Conservation (phyloP, 2,888 invertebrate species). For the Sericinus montela region DNA sequence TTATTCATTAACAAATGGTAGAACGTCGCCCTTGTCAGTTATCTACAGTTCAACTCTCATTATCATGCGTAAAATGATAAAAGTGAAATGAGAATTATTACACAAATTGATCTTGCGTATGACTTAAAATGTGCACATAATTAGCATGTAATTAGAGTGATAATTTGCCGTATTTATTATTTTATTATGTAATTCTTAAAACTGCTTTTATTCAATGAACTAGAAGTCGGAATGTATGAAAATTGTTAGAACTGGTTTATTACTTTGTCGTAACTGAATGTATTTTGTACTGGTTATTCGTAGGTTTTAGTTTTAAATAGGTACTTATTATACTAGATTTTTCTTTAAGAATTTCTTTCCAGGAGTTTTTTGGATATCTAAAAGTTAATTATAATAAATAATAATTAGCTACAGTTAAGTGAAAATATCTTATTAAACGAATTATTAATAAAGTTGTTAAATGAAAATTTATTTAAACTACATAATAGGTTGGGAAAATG, state of each 20-base stretch:
- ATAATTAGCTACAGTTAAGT: too few species aligned
- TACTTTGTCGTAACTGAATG: neutral
- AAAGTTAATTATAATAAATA: too few species aligned
- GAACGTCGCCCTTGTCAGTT: constrained; percentile 25
- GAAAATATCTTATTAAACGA: too few species aligned
- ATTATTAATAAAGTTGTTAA: too few species aligned
- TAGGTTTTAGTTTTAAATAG: neutral
- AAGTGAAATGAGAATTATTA: constrained; percentile 21
- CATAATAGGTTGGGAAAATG: too few species aligned
- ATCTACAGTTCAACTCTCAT: constrained; percentile 32
- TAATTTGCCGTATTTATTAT: constrained; percentile 10
- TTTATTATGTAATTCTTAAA: constrained; percentile 9
- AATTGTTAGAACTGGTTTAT: constrained; percentile 10
- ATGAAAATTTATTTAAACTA: too few species aligned
- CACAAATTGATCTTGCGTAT: constrained; percentile 8
- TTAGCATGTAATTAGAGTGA: neutral
- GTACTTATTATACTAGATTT: neutral
- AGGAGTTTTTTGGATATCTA: too few species aligned
- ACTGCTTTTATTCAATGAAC: constrained; percentile 4
- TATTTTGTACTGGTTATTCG: neutral
- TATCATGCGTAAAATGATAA: constrained; percentile 32
- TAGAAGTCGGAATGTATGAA: neutral
- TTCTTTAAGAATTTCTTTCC: too few species aligned
- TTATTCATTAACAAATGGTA: constrained; percentile 25
- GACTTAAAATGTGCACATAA: neutral